phyloP scores from a whole-genome alignment of 2,888 invertebrate genomes.

The Lacanobia wlatinum region DNA sequence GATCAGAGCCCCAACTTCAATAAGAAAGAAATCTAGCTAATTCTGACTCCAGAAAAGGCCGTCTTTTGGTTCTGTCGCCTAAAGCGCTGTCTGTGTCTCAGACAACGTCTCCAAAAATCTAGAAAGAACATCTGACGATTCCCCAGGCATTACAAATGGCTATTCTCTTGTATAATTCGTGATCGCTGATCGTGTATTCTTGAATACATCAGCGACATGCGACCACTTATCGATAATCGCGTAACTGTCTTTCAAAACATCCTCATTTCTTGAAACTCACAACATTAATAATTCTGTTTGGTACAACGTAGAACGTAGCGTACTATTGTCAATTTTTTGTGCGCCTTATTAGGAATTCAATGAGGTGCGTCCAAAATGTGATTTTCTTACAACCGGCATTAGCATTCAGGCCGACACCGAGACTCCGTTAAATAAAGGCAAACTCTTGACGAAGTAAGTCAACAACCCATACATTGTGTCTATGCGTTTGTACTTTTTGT shows the following conservation, averaged over 20 bases:
- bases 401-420: slow-evolving; percentile 74
- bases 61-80: slow-evolving; percentile 71
- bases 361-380: slow-evolving; percentile 70
- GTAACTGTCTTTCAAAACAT: slow-evolving; percentile 61
- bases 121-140: slow-evolving; percentile 72
- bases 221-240: slow-evolving; percentile 66
- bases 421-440: slow-evolving; percentile 78
- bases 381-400: slow-evolving; percentile 76
- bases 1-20: slow-evolving; percentile 6
- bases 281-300: slow-evolving; percentile 52
- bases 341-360: slow-evolving; percentile 73
- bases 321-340: slow-evolving; percentile 66
- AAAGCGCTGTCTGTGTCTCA: slow-evolving; percentile 70
- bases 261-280: slow-evolving; percentile 56
- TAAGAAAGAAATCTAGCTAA: slow-evolving; percentile 7
- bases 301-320: slow-evolving; percentile 59
- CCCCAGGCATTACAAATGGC: slow-evolving; percentile 71
- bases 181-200: slow-evolving; percentile 68
- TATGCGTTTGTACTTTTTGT: slow-evolving; percentile 80
- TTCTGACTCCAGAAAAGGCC: slow-evolving; percentile 47
- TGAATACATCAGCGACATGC: slow-evolving; percentile 72
- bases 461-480: slow-evolving; percentile 80
- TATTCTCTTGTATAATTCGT: slow-evolving; percentile 67
- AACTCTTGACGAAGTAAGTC: slow-evolving; percentile 78
- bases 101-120: slow-evolving; percentile 72